Base-by-base conservation (phyloP, 1,140 invertebrate genomes). In the Macrosteles quadrilineatus region DNA sequence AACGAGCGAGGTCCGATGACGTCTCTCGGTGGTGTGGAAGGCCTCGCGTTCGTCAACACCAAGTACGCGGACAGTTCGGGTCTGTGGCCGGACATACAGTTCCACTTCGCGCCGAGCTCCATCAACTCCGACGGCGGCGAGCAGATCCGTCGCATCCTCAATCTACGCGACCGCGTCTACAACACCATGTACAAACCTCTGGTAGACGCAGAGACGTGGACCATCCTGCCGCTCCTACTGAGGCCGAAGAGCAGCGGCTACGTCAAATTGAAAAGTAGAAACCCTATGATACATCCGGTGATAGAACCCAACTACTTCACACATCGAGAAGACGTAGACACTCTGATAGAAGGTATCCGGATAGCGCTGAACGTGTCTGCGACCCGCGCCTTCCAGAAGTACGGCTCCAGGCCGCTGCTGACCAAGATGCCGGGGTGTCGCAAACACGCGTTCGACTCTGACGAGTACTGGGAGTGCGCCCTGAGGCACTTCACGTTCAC, bases 301-400 rank as follows among this genome's bases (percentile, higher is more conserved):
- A 91, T 98, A n/a, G 91, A 94, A 78, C 95, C 96, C 0, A 96
- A 96, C 75, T 97, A 97, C 75, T 92, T 97, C 76, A 88, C 90
- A 0, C 87, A 94, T 72, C 87, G 87, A 70, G 87, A 91, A 74
- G 93, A 95, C 72, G 84, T 95, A 14, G 81, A 88, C 72, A 84
- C 90, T 0, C 76, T 95, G 3, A 88, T 90, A 0, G 91, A 94
- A 76, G 93, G 91, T 1, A 93, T 95, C 17, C 88, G 91, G 73
- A 88, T 95, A 53, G 93, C 90, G 0, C 84, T 95, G 75, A 88
- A 88, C 68, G 81, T 95, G 14, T 91, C 91, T 0, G 89, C 90
- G 65, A 91, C 92, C 0, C 85, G 86, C 11, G 90, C 92, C 0
- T 94, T 97, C 74, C 88, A 91, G 76, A 85, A 87, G 57, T 94